Conservation (phyloP, 2,113 vertebrate genomes). For the Mus spicilegus region DNA sequence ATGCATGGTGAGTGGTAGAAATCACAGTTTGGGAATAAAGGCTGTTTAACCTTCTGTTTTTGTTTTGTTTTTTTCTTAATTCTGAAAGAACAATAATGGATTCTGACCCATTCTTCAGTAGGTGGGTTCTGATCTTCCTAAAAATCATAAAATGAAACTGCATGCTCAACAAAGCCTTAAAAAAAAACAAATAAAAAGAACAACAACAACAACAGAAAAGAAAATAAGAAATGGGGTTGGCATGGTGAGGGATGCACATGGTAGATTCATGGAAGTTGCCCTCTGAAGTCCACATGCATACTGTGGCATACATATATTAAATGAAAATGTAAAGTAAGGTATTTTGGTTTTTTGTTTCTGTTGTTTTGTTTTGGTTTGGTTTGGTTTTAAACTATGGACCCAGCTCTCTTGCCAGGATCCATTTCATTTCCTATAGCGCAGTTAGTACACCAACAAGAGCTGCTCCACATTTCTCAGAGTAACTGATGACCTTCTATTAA, state of each 20-base stretch:
- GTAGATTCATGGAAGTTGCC: too few relatives aligned
- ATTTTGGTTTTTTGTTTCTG: too few relatives aligned
- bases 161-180: neutral
- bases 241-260: neutral
- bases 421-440: neutral
- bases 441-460: neutral
- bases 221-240: neutral
- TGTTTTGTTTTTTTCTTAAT: neutral
- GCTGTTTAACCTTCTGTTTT: neutral
- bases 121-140: neutral
- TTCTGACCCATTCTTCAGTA: neutral
- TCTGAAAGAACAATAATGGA: neutral
- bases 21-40: neutral
- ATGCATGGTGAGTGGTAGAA: neutral
- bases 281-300: neutral
- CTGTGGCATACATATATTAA: neutral
- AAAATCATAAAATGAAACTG: slow-evolving; percentile 23
- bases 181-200: neutral
- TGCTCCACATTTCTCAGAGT: neutral
- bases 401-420: neutral
- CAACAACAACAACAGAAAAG: too few relatives aligned
- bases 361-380: too few relatives aligned
- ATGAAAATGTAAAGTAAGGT: neutral
- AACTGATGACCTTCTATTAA: neutral
- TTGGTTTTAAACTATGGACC: neutral